Evolutionary conservation across 2,888 invertebrate species (phyloP).

Genomic region (Rosalia funebris): DNA sequence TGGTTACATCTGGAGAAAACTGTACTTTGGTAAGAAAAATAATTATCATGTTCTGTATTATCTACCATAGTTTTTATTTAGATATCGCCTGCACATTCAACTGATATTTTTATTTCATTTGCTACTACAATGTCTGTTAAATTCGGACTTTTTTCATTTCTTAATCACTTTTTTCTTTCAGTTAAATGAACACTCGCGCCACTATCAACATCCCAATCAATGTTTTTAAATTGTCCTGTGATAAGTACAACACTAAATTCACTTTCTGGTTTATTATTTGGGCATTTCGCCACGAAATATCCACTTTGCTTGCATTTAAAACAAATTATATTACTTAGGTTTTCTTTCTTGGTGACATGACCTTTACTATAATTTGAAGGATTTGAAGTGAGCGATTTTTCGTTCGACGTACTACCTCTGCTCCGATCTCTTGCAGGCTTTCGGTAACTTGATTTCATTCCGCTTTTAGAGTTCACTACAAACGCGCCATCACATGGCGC

Average conservation of each 20-base stretch:
- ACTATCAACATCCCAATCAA: slow-evolving; percentile 49
- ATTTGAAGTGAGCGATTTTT: not conserved
- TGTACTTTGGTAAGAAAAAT: slow-evolving; percentile 34
- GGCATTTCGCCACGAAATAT: no score
- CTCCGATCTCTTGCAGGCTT: not conserved
- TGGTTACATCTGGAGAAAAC: slow-evolving; percentile 41
- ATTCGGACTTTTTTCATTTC: slow-evolving; percentile 19
- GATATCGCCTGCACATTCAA: slow-evolving; percentile 30
- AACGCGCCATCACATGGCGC: slow-evolving; percentile 2
- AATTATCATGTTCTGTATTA: slow-evolving; percentile 22
- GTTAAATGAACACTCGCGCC: slow-evolving; percentile 37
- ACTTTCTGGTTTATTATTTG: no score
- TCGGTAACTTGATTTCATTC: not conserved
- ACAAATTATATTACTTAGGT: not conserved
- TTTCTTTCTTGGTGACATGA: not conserved
- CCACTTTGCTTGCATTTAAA: no score
- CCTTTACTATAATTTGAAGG: no score
- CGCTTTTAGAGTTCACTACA: not conserved
- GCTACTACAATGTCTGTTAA: slow-evolving; percentile 30
- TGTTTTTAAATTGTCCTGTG: no score
- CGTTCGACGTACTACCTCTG: not conserved
- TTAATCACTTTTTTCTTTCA: slow-evolving; percentile 13
- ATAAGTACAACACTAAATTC: no score
- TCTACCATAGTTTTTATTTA: slow-evolving; percentile 34
- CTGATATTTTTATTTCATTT: slow-evolving; percentile 28